These are phyloP conservation scores for Hemicrepidius hirtus DNA, from an alignment of 2,888 invertebrate genomes.

Conservation along the genomic window DNA sequence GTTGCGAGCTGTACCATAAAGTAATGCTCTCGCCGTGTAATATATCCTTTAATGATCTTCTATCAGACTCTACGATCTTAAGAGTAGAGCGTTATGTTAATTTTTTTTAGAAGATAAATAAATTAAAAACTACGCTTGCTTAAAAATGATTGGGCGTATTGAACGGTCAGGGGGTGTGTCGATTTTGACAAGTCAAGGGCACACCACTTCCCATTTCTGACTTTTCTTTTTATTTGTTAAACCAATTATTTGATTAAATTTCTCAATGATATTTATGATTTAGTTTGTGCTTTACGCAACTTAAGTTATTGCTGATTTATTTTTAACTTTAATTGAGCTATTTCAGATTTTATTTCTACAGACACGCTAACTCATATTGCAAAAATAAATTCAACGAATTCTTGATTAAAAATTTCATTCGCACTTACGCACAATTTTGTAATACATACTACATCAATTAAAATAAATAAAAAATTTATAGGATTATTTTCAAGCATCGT, in stretches of 20 bases:
- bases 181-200: conserved; percentile 59
- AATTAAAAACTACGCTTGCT: conserved; percentile 64
- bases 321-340: neutral
- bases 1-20: conserved; percentile 58
- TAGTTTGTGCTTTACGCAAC: neutral
- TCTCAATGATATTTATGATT: conserved; percentile 6
- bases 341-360: neutral
- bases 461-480: neutral
- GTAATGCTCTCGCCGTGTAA: conserved; percentile 70
- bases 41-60: conserved; percentile 71
- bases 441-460: too few species aligned
- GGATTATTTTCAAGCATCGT: too few species aligned
- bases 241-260: conserved; percentile 8
- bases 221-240: conserved; percentile 28
- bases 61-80: conserved; percentile 69
- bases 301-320: neutral
- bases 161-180: conserved; percentile 60
- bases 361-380: too few species aligned
- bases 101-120: conserved; percentile 66
- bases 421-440: too few species aligned
- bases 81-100: conserved; percentile 66
- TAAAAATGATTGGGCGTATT: conserved; percentile 61
- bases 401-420: neutral
- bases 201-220: conserved; percentile 33
- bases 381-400: neutral